These are phyloP conservation scores for Girardinus metallicus DNA, from an alignment of 2,797 vertebrate genomes.

Conservation along the genomic window DNA sequence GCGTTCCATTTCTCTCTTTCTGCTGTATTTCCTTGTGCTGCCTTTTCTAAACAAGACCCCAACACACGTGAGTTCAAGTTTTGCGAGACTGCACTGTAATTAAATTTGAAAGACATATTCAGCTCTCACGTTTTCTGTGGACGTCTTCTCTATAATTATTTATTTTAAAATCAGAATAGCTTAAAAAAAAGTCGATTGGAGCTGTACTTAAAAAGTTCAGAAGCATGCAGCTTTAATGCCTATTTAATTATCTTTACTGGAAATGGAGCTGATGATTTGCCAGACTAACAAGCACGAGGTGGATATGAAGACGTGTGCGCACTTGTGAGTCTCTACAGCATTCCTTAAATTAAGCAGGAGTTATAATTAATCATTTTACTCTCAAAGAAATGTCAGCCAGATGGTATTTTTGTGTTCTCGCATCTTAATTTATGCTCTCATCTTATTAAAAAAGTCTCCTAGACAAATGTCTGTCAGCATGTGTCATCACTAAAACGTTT, in stretches of 20 bases:
- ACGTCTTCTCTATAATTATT: neutral
- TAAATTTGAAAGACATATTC: neutral
- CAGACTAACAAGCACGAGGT: neutral
- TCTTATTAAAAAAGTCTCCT: slow-evolving; percentile 2
- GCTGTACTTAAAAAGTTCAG: neutral
- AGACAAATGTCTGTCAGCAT: slow-evolving; percentile 1
- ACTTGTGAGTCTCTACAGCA: neutral
- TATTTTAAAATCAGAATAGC: neutral
- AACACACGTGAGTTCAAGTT: neutral
- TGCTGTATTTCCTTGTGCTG: neutral
- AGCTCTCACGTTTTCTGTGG: neutral
- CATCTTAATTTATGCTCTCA: neutral
- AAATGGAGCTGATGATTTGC: neutral
- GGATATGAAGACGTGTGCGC: neutral
- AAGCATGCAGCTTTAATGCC: neutral
- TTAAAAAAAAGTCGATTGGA: neutral
- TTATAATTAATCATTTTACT: neutral
- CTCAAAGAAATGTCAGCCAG: slow-evolving; percentile 10
- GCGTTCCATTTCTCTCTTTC: neutral
- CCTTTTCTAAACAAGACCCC: neutral
- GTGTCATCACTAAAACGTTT: neutral
- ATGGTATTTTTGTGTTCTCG: slow-evolving; percentile 4
- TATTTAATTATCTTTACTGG: neutral
- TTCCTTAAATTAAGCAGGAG: neutral
- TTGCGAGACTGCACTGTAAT: neutral